Evolutionary conservation across 2,113 vertebrate species (phyloP).

Genomic region (Abramis brama): DNA sequence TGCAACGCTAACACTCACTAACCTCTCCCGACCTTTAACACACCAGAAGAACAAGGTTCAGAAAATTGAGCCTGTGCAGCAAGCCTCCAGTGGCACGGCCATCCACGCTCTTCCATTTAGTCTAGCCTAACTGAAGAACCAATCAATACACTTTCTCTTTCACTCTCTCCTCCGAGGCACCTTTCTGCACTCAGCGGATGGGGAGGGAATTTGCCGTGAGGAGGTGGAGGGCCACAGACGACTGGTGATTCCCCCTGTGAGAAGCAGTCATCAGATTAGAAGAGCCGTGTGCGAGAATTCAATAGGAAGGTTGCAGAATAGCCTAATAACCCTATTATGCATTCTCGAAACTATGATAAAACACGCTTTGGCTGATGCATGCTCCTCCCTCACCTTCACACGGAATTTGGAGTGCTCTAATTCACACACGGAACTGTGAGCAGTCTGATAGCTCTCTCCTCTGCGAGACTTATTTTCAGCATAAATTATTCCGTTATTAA

Average conservation of each 20-base stretch:
- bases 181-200: not conserved
- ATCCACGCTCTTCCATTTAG: constrained; percentile 52
- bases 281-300: not conserved
- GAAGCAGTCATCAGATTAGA: constrained; percentile 2
- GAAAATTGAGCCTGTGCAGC: constrained; percentile 37
- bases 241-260: constrained; percentile 26
- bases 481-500: not conserved
- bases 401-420: not conserved
- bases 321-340: not conserved
- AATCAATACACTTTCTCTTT: constrained; percentile 45
- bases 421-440: not conserved
- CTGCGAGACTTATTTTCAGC: not conserved
- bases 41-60: constrained; percentile 46
- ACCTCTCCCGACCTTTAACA: constrained; percentile 52
- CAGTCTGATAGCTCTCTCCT: not conserved
- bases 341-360: not conserved
- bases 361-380: not conserved
- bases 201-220: not conserved
- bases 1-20: constrained; percentile 47
- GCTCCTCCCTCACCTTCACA: not conserved
- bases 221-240: not conserved
- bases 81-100: constrained; percentile 13
- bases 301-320: not conserved
- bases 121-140: constrained; percentile 43
- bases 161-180: not conserved